Base-by-base conservation (phyloP, 1,140 invertebrate species). In the Formica selysi region DNA sequence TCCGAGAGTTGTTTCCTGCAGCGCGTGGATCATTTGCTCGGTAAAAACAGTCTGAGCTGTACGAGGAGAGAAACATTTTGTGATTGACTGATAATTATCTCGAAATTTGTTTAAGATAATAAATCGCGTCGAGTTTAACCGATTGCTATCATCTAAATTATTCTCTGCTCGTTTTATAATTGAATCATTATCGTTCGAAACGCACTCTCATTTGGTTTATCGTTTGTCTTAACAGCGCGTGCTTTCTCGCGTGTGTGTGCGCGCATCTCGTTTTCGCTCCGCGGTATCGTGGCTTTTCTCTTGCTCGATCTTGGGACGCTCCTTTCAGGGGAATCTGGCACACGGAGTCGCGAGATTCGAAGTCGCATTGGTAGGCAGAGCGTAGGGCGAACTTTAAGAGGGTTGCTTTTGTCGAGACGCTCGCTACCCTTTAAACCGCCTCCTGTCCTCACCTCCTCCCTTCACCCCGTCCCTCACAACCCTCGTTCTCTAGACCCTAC, bases 341-440 rank as follows among this genome's bases (percentile, higher is more conserved):
- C 81, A 79, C 87, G 80, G 59, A 89, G 70, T 86, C 84, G 54
- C 68, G 44, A 36, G 68, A 76, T 81, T 67, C 74, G 76, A 83
- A 80, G 79, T 87, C 87, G 87, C 92, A 95, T 95, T 94, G 92
- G 93, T 94, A 94, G 91, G 91, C 94, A 92, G 86, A 88, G 91
- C 92, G 92, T 76, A 87, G 89, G 87, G 88, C 89, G 86, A 94
- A 92, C 93, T 95, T 95, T 94, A 95, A 95, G 94, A 95, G 94
- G 93, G 94, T 95, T 93, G 91, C 93, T 94, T 92, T 95, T 95
- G 93, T 95, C 92, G 93, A 93, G 91, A 90, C 93, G 91, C 91
- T 94, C 92, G 93, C 92, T 94, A 93, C 93, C 93, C 94, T 95
- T 95, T 95, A 95, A 95, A 95, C 87, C 92, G 87, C 88, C 90